Base-by-base conservation (phyloP, 1,140 invertebrate genomes). In the Drosophila subobscura region DNA sequence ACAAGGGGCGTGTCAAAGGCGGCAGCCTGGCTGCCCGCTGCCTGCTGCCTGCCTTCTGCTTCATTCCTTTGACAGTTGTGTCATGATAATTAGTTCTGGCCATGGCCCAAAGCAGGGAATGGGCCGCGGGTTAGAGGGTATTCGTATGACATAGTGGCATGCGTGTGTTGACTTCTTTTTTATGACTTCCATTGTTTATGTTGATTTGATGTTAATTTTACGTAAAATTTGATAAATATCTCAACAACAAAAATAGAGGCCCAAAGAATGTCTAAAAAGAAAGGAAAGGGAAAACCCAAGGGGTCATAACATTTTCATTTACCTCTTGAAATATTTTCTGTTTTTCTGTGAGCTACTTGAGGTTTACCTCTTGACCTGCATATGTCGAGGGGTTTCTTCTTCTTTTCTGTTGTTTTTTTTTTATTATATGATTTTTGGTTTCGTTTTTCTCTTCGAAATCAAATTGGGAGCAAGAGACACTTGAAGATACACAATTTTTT, bases 161-260 rank as follows among this genome's bases (percentile, higher is more conserved):
- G 80, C 76, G 78, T 68, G 78, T 65, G 70, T 59, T 64, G 71
- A 51, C 67, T 86, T 54, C 45, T 54, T 66, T 81, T 86, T 86
- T 88, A 88, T 81, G 73, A 74, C 64, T 74, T 50, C 47, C 68
- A 72, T 86, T 83, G 78, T 88, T 83, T 88, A 88, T 89, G 84
- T 77, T 76, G 84, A 88, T 83, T 89, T 66, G 58, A 88, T 89
- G 84, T 83, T 88, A 88, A 83, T 89, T 83, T 88, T 59, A 72
- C 71, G 83, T 80, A 79, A 89, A 89, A 88, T 72, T 37, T 88
- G 83, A 88, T 88, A 79, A 88, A 77, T 61, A 88, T 88, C 83
- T 80, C 22, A 33, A 50, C 40, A 23, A 20, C n/a, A 50, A 25
- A 51, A 41, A 50, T 27, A n/a, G 10, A 37, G 33, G 33, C 33